Percentiles rank a stretch among this genome's conserved stretches.
Conservation (phyloP, 2,797 vertebrate species). For the Pempheris klunzingeri region DNA sequence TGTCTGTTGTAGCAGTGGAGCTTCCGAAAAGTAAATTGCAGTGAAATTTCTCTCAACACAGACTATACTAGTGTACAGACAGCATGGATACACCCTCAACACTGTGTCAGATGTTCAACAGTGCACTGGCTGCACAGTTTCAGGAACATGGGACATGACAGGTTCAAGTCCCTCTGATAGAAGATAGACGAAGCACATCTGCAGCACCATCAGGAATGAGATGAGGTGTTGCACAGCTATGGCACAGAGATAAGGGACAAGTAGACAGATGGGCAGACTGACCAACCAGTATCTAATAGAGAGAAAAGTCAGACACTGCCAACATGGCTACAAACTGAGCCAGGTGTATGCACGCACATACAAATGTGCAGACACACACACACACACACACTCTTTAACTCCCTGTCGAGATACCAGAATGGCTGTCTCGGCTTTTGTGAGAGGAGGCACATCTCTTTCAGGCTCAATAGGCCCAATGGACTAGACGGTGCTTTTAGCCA, state of each 20-base stretch:
- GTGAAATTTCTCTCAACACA: not conserved
- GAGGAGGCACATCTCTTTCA: conserved; percentile 59
- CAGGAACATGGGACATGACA: conserved; percentile 41
- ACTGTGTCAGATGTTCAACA: conserved; percentile 37
- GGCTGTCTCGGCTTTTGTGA: conserved; percentile 46
- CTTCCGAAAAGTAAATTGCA: not conserved
- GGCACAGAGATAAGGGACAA: conserved; percentile 40
- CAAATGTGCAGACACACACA: not conserved
- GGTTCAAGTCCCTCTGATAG: conserved; percentile 35
- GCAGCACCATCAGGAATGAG: conserved; percentile 45
- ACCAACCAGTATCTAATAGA: conserved; percentile 26
- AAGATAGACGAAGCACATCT: conserved; percentile 45
- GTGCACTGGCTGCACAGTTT: conserved; percentile 49
- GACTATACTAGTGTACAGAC: not conserved
- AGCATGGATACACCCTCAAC: not conserved
- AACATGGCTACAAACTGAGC: conserved; percentile 25
- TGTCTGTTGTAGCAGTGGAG: not conserved
- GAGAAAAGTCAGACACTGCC: conserved; percentile 16
- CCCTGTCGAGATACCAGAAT: conserved; percentile 45
- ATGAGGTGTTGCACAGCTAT: conserved; percentile 42
- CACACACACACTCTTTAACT: not conserved
- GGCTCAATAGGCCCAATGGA: conserved; percentile 52
- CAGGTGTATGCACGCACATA: conserved; percentile 8
- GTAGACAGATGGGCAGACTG: conserved; percentile 22
- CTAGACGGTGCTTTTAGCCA: conserved; percentile 59